These are phyloP conservation scores for Actias luna DNA, from an alignment of 2,888 invertebrate species.

Conservation along the genomic window DNA sequence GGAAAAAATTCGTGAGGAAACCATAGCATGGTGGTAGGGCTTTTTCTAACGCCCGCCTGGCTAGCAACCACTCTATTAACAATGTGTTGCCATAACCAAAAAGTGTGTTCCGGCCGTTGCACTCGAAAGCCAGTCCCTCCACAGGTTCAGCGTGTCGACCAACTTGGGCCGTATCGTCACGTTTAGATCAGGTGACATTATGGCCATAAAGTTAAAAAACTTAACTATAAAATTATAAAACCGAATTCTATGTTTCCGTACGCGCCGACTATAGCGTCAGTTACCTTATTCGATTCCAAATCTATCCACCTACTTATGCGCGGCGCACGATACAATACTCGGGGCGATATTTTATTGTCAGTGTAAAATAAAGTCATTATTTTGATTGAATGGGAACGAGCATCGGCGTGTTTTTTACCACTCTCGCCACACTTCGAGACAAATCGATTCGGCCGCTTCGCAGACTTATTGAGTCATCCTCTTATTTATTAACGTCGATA, in stretches of 20 bases:
- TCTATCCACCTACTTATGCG: slow-evolving; percentile 50
- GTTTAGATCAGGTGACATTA: too few relatives aligned
- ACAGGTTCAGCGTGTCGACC: too few relatives aligned
- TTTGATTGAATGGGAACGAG: slow-evolving; percentile 73
- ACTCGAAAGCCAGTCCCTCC: too few relatives aligned
- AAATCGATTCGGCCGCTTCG: slow-evolving; percentile 71
- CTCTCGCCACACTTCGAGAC: slow-evolving; percentile 53
- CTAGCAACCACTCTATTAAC: too few relatives aligned
- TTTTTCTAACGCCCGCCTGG: too few relatives aligned
- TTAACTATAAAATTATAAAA: too few relatives aligned
- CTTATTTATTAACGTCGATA: slow-evolving; percentile 1
- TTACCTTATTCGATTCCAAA: slow-evolving; percentile 41
- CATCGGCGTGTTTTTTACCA: slow-evolving; percentile 40
- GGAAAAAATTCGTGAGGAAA: too few relatives aligned
- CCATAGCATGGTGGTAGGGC: too few relatives aligned
- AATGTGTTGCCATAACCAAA: too few relatives aligned
- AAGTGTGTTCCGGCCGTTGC: too few relatives aligned
- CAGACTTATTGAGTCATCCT: slow-evolving; percentile 57
- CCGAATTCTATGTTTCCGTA: neutral
- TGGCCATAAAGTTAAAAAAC: too few relatives aligned
- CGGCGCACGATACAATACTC: slow-evolving; percentile 55
- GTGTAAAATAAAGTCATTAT: slow-evolving; percentile 81
- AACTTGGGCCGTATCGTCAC: too few relatives aligned
- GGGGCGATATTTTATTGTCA: slow-evolving; percentile 78
- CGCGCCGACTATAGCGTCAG: slow-evolving; percentile 19